Conservation (phyloP, 1,140 invertebrate genomes). For the Eubasilissa regina region DNA sequence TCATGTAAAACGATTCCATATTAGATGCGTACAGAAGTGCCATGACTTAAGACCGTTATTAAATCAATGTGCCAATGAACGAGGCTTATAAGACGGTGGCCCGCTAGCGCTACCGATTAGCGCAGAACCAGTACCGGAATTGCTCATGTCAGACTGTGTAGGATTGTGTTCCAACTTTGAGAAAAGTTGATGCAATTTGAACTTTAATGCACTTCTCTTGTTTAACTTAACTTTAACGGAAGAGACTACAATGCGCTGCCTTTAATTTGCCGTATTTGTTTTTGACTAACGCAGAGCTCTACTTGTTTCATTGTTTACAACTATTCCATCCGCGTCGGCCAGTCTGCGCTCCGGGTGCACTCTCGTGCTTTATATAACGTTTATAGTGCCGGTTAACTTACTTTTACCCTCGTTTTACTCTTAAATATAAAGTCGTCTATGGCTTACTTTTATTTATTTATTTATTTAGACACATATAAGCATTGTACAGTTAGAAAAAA, state of each 20-base stretch:
- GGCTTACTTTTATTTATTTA: too few species aligned
- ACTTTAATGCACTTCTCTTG: constrained; percentile 44
- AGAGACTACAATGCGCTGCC: constrained; percentile 32
- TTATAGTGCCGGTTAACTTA: too few species aligned
- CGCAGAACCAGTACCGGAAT: constrained; percentile 35
- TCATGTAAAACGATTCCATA: too few species aligned
- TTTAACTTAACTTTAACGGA: constrained; percentile 35
- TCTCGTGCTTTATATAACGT: constrained; percentile 1
- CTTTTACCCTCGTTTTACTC: background rate
- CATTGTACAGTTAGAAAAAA: too few species aligned
- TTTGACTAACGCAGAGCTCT: constrained; percentile 28
- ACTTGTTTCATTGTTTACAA: constrained; percentile 6
- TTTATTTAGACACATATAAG: too few species aligned
- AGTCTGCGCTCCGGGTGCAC: constrained; percentile 16
- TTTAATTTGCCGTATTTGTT: constrained; percentile 44
- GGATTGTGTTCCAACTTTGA: constrained; percentile 35
- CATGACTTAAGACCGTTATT: background rate
- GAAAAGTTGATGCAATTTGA: constrained; percentile 39
- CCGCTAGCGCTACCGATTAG: constrained; percentile 34
- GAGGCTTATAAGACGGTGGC: background rate
- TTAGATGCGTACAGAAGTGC: background rate
- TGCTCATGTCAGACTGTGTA: constrained; percentile 25
- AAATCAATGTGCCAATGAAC: constrained; percentile 27
- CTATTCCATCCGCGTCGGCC: background rate
- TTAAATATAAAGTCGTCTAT: too few species aligned